These are phyloP conservation scores for Dicentrarchus labrax DNA, from an alignment of 2,113 vertebrate species.

Conservation along the genomic window DNA sequence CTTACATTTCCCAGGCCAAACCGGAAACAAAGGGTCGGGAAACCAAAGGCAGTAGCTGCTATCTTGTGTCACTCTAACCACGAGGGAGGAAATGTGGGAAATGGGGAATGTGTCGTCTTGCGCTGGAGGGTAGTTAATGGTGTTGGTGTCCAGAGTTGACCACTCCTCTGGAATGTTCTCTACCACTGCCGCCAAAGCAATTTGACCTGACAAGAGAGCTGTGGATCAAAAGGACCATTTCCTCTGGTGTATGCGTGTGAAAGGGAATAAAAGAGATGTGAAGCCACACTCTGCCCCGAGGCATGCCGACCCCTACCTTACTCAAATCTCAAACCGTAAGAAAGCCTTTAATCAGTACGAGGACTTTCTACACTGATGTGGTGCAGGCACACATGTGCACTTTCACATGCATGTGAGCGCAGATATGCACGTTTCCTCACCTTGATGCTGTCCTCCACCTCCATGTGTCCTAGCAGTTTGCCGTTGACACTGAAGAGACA, in stretches of 20 bases:
- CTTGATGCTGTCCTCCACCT: constrained; percentile 92
- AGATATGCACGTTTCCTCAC: constrained; percentile 74
- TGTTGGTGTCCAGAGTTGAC: constrained; percentile 71
- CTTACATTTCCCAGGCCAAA: constrained; percentile 80
- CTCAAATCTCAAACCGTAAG: constrained; percentile 70
- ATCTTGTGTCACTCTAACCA: constrained; percentile 77
- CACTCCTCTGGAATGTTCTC: constrained; percentile 70
- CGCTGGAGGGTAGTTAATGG: constrained; percentile 78
- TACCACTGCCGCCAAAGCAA: constrained; percentile 23
- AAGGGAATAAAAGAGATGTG: constrained; percentile 50
- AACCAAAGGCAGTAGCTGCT: constrained; percentile 76
- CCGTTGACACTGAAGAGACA: constrained; percentile 96
- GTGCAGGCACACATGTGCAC: constrained; percentile 74
- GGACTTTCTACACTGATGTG: constrained; percentile 80
- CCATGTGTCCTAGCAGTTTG: constrained; percentile 90
- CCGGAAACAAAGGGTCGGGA: constrained; percentile 73
- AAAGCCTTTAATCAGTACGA: constrained; percentile 86
- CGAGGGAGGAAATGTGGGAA: constrained; percentile 78
- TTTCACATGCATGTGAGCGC: neutral
- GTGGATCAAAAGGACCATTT: constrained; percentile 73
- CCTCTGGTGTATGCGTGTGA: constrained; percentile 50
- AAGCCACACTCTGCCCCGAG: constrained; percentile 66
- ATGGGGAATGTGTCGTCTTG: constrained; percentile 72
- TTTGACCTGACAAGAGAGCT: constrained; percentile 60
- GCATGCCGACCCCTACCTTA: constrained; percentile 59